Evolutionary conservation across 1,140 invertebrate genomes (phyloP).

Genomic region (Melitaea cinxia): DNA sequence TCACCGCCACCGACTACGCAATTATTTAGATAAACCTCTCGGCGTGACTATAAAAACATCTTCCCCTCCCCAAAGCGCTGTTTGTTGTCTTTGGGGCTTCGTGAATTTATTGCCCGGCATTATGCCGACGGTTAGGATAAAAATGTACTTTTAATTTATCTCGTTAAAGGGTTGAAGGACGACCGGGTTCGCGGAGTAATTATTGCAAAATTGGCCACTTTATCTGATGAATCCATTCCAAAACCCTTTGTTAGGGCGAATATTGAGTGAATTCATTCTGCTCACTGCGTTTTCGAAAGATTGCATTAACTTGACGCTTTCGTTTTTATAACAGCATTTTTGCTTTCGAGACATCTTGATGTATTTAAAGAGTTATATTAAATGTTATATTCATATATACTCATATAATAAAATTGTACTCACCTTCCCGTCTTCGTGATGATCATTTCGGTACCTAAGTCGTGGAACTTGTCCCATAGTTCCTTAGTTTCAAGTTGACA

Average conservation of each 20-base stretch:
- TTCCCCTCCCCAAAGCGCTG: conserved; percentile 64
- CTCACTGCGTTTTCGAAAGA: conserved; percentile 70
- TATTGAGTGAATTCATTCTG: conserved; percentile 71
- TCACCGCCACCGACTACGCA: conserved; percentile 78
- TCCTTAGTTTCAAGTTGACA: conserved; percentile 97
- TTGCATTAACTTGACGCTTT: conserved; percentile 64
- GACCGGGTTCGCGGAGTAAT: conserved; percentile 77
- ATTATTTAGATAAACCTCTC: conserved; percentile 82
- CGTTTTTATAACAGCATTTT: neutral
- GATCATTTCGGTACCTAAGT: conserved; percentile 98
- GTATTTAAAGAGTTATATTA: too few species aligned
- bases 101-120: conserved; percentile 76
- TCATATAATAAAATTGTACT: conserved; percentile 51
- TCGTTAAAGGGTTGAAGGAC: conserved; percentile 81
- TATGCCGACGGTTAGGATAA: conserved; percentile 76
- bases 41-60: conserved; percentile 80
- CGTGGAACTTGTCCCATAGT: conserved; percentile 96
- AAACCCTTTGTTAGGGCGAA: conserved; percentile 65
- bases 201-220: conserved; percentile 80
- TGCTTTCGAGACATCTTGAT: neutral
- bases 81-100: conserved; percentile 80
- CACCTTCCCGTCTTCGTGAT: conserved; percentile 98
- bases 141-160: conserved; percentile 82
- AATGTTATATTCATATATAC: neutral
- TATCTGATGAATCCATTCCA: conserved; percentile 77